A percentile compares a stretch with the other conserved stretches of the same genome.
Conservation (phyloP, 2,797 vertebrate genomes). For the Pseudopleuronectes americanus region DNA sequence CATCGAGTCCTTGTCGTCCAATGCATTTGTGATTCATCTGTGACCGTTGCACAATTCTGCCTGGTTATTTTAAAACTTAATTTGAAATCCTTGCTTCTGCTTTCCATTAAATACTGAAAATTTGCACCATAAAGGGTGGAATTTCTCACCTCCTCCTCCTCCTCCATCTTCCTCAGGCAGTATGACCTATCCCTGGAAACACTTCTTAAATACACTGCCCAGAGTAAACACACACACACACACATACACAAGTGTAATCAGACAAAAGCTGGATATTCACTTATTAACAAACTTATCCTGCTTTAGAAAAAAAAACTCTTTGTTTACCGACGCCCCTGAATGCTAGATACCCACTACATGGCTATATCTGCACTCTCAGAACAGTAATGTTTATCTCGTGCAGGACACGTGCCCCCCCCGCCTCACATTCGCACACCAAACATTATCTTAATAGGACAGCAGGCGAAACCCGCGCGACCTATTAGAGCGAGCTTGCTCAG, state of each 20-base stretch:
- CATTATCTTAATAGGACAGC: constrained; percentile 30
- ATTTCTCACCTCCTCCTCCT: background rate
- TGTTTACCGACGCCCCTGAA: background rate
- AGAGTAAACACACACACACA: constrained; percentile 16
- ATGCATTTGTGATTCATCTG: background rate
- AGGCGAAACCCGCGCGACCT: constrained; percentile 14
- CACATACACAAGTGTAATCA: background rate
- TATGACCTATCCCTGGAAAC: too few relatives aligned
- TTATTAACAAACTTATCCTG: constrained; percentile 13
- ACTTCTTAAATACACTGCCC: constrained; percentile 1
- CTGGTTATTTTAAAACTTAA: background rate
- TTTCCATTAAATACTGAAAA: constrained; percentile 19
- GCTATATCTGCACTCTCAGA: background rate
- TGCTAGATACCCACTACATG: background rate
- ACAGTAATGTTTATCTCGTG: constrained; percentile 22
- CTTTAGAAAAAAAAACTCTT: background rate
- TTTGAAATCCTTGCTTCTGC: background rate
- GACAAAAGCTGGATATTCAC: background rate
- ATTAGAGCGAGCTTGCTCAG: constrained; percentile 38
- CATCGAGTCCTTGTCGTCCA: background rate
- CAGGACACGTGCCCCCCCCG: constrained; percentile 3
- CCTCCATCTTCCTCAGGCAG: background rate
- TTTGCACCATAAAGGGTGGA: constrained; percentile 8
- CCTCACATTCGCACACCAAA: background rate
- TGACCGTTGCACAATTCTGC: background rate